Evolutionary conservation across 2,113 vertebrate species (phyloP), one percentile per base, ranked within the genome.

Genomic region (Carassius gibelio): DNA sequence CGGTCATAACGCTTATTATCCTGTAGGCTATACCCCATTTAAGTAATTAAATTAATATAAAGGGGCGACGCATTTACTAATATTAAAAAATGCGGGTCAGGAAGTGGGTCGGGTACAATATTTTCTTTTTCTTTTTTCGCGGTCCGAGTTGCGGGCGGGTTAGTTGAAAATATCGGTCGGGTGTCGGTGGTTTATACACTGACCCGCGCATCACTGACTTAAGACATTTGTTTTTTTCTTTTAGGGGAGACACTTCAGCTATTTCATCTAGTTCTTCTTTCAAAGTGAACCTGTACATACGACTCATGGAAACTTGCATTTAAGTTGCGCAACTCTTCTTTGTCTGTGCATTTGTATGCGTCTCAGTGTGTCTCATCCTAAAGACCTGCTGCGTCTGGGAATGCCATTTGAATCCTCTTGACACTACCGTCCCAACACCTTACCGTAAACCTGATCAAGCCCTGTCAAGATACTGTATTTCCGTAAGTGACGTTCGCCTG

Each of bases 321-420:
- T 23, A n/a, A 14, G 42, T 48, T 48, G 42, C 1, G 2, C 71
- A 74, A 23, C 38, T 45, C 36, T 74, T 2, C 5, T 23, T 45
- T 38, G 68, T 10, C 68, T 71, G 34, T 69, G 66, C 8, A 3
- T 69, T 69, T 69, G 66, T 1, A 19, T 38, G 15, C 19, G 30
- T 69, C 66, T 69, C 66, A 38, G 17, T 74, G 9, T 23, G 21
- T 23, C 2, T 74, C 21, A 74, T 48, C 10, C 71, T 50, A 26
- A 52, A 50, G 48, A 75, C 48, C 45, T 36, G 11, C 26, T 69
- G 66, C 7, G 15, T 69, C 61, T 45, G 69, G 10, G 4, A 21
- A n/a, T 45, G 69, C 69, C 13, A 8, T 75, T 75, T 75, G 72
- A 75, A 75, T 52, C 45, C 23, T 75, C 23, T 75, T 52, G 74